Evolutionary conservation across 2,113 vertebrate genomes (phyloP).

Genomic region (Amblyopsis rosae): DNA sequence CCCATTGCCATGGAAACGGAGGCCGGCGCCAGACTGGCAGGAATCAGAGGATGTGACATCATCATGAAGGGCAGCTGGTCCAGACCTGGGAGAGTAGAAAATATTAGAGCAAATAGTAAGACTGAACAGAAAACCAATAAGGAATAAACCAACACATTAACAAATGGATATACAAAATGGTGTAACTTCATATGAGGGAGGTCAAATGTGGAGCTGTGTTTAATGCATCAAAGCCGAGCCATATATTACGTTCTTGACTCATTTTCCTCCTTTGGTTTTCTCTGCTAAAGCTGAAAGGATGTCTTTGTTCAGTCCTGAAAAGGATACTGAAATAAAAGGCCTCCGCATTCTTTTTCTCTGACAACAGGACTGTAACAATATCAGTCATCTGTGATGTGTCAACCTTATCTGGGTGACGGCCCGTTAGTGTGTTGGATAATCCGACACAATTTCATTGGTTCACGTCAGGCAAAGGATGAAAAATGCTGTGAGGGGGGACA

Average conservation of each 20-base stretch:
- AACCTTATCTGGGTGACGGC: conserved; percentile 27
- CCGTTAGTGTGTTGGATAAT: conserved; percentile 7
- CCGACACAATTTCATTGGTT: conserved; percentile 38
- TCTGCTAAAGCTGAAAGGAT: conserved; percentile 14
- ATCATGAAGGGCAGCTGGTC: conserved; percentile 99
- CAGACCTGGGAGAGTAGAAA: conserved; percentile 77
- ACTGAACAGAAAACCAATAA: background rate
- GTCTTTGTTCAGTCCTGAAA: conserved; percentile 2
- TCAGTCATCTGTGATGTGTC: conserved; percentile 33
- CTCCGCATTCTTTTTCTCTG: conserved; percentile 1
- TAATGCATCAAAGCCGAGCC: conserved; percentile 7
- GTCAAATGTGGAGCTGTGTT: conserved; percentile 12
- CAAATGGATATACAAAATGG: background rate
- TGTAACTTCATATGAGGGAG: conserved; percentile 5
- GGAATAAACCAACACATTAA: background rate
- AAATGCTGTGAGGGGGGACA: too few relatives aligned
- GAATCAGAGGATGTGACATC: conserved; percentile 98
- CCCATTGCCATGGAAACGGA: conserved; percentile 99
- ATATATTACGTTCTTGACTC: background rate
- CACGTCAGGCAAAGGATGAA: background rate
- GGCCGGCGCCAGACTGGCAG: conserved; percentile 96
- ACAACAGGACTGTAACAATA: conserved; percentile 31
- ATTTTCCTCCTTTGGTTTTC: conserved; percentile 10
- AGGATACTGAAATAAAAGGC: conserved; percentile 23
- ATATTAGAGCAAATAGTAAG: background rate